Evolutionary conservation across 2,888 invertebrate species (phyloP).

Genomic region (Cephus sareptanus): DNA sequence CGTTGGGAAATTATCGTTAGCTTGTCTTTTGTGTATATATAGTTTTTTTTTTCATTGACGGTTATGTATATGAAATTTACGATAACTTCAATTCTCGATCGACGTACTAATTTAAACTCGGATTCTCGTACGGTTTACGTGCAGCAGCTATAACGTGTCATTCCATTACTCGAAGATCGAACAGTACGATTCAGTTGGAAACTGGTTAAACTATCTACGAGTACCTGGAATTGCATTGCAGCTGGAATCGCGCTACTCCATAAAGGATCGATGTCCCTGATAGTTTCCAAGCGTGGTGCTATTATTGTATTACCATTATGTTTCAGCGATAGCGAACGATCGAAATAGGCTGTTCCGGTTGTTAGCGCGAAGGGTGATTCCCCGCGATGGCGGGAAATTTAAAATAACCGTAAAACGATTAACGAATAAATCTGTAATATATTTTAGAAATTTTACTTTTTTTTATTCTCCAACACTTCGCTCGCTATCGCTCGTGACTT

Average conservation of each 20-base stretch:
- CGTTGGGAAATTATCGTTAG: not conserved
- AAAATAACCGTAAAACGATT: not conserved
- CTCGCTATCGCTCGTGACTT: not conserved
- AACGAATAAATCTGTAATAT: not conserved
- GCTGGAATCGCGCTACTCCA: not conserved
- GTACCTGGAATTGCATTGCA: not conserved
- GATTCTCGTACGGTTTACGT: not conserved
- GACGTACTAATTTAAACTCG: not conserved
- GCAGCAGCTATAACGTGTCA: not conserved
- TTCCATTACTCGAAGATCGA: not conserved
- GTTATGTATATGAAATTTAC: not conserved
- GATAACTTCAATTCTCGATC: not conserved
- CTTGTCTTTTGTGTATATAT: not conserved
- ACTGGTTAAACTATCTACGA: not conserved
- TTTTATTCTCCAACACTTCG: not conserved
- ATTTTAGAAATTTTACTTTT: not conserved
- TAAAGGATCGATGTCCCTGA: not conserved
- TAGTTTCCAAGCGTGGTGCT: not conserved
- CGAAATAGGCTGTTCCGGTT: not conserved
- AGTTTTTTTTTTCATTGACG: not conserved
- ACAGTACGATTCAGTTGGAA: not conserved
- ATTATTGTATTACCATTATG: not conserved
- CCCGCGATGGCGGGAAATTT: not conserved
- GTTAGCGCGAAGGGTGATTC: not conserved
- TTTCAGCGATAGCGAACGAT: not conserved